These are phyloP conservation scores for Equus przewalskii DNA, from an alignment of 2,113 vertebrate species.

Conservation along the genomic window DNA sequence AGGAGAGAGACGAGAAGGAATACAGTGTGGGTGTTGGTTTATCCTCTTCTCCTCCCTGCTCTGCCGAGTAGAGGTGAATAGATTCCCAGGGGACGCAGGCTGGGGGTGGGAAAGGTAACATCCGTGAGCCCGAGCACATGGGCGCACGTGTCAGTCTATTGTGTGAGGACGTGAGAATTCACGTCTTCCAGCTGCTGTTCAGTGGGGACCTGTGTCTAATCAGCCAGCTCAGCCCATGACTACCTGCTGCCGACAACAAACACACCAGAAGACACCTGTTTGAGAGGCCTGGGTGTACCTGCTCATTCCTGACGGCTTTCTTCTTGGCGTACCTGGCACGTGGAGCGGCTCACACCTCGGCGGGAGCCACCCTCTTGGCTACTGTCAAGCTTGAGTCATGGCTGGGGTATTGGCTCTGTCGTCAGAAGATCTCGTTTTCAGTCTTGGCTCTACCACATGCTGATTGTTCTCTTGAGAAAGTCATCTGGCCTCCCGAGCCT, in stretches of 20 bases:
- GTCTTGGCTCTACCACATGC: not conserved
- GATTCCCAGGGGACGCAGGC: not conserved
- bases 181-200: not conserved
- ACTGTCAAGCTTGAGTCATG: not conserved
- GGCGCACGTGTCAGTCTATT: rapidly evolving
- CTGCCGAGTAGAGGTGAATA: not conserved
- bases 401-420: rapidly evolving
- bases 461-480: not conserved
- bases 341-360: not conserved
- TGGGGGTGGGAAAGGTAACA: not conserved
- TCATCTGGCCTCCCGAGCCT: not conserved
- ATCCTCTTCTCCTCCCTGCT: not conserved
- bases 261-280: not conserved
- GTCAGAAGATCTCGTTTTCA: not conserved
- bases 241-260: not conserved
- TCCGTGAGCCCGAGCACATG: not conserved
- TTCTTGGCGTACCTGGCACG: not conserved
- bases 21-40: not conserved
- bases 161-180: not conserved
- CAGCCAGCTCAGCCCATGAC: not conserved
- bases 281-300: too few species aligned
- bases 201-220: not conserved
- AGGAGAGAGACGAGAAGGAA: not conserved
- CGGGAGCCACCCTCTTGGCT: not conserved
- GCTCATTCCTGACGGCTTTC: not conserved